Percentiles rank a stretch among this genome's conserved stretches.
phyloP scores from a whole-genome alignment of 2,888 invertebrate genomes.

The Prosopocoilus inquinatus region DNA sequence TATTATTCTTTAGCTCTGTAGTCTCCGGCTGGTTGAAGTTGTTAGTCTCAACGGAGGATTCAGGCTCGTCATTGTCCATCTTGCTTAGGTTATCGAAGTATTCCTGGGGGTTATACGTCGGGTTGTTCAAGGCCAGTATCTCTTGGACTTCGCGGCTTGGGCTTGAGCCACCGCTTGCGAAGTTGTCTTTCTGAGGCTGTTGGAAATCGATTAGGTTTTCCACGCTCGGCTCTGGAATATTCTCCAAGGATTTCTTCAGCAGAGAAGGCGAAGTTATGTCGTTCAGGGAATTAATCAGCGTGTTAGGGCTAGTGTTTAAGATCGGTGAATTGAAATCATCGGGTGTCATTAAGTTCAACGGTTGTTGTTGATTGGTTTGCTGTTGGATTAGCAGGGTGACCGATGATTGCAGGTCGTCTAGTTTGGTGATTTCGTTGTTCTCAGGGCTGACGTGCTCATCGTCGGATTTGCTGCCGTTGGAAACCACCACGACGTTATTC shows the following conservation, averaged over 20 bases:
- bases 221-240: slow-evolving; percentile 20
- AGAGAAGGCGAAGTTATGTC: slow-evolving; percentile 24
- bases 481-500: slow-evolving; percentile 16
- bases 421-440: slow-evolving; percentile 36
- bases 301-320: slow-evolving; percentile 28
- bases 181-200: slow-evolving; percentile 43
- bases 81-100: slow-evolving; percentile 44
- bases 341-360: slow-evolving; percentile 79
- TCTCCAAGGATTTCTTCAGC: slow-evolving; percentile 22
- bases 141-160: slow-evolving; percentile 88
- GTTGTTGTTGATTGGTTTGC: slow-evolving; percentile 38
- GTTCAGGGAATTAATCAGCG: slow-evolving; percentile 23
- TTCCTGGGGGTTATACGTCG: slow-evolving; percentile 34
- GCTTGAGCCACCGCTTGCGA: slow-evolving; percentile 81
- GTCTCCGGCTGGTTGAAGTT: slow-evolving; percentile 33
- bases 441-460: slow-evolving; percentile 26
- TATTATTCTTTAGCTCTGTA: slow-evolving; percentile 30
- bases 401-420: slow-evolving; percentile 46
- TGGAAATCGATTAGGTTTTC: slow-evolving; percentile 42
- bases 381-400: slow-evolving; percentile 46
- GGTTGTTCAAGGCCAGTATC: slow-evolving; percentile 71
- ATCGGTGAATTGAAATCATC: slow-evolving; percentile 72
- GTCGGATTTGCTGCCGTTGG: slow-evolving; percentile 25
- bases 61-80: slow-evolving; percentile 22
- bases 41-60: slow-evolving; percentile 18